phyloP scores from a whole-genome alignment of 2,888 invertebrate genomes.

The Hydriomena furcata region DNA sequence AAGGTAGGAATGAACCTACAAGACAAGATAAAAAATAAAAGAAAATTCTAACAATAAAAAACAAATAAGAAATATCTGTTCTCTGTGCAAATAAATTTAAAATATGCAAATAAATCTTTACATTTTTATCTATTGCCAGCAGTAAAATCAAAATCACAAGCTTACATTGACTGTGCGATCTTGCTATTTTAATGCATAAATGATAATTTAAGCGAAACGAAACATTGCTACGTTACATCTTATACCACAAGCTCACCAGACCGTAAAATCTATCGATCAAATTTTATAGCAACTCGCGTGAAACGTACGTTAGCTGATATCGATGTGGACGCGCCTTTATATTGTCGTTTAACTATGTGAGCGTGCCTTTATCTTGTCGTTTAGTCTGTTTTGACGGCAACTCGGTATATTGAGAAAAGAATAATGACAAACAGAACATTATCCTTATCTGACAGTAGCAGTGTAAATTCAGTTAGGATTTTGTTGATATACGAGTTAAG shows the following conservation, averaged over 20 bases:
- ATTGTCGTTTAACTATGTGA: slow-evolving; percentile 11
- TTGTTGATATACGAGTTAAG: too few species aligned
- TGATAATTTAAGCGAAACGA: neutral
- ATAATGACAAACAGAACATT: too few species aligned
- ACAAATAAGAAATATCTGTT: too few species aligned
- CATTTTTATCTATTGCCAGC: too few species aligned
- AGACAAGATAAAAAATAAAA: too few species aligned
- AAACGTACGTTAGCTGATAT: slow-evolving; percentile 17
- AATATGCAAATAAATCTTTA: too few species aligned
- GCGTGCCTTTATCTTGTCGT: slow-evolving; percentile 9
- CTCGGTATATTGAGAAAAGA: neutral
- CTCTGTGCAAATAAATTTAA: too few species aligned
- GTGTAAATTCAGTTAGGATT: neutral
- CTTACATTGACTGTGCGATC: too few species aligned
- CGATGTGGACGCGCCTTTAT: slow-evolving; percentile 4
- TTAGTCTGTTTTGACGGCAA: neutral
- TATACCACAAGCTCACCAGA: slow-evolving; percentile 7
- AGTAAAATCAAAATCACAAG: too few species aligned
- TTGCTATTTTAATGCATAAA: neutral
- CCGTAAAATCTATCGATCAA: slow-evolving; percentile 13
- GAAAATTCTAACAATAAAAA: too few species aligned
- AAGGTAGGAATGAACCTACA: too few species aligned
- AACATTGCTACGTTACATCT: slow-evolving; percentile 1
- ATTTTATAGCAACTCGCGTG: slow-evolving; percentile 15
- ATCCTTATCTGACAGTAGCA: neutral